Evolutionary conservation across 2,797 vertebrate species (phyloP).

Genomic region (Enteromius unitaeniatus): DNA sequence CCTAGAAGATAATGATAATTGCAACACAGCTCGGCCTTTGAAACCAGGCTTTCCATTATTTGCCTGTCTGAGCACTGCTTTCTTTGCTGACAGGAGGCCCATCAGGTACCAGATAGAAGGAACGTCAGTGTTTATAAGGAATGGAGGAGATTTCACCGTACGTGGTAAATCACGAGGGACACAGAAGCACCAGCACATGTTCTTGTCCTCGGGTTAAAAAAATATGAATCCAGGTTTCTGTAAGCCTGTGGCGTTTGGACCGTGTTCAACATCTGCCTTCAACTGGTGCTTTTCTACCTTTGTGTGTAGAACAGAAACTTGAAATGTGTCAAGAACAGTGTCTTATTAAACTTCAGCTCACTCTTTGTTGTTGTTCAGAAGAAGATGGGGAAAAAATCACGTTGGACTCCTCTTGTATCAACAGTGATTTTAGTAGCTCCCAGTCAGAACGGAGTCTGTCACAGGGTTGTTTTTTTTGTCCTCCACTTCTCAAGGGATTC

Average conservation of each 20-base stretch:
- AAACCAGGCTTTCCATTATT: conserved; percentile 53
- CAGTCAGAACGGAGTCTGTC: conserved; percentile 59
- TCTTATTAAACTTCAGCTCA: conserved; percentile 48
- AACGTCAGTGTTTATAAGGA: conserved; percentile 37
- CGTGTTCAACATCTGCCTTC: conserved; percentile 49
- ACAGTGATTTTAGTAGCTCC: conserved; percentile 57
- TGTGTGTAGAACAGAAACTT: conserved; percentile 34
- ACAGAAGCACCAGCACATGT: conserved; percentile 21
- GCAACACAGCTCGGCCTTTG: conserved; percentile 45
- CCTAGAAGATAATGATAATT: conserved; percentile 55
- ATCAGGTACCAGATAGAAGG: conserved; percentile 42
- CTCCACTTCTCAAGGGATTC: conserved; percentile 38
- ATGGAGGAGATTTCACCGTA: conserved; percentile 36
- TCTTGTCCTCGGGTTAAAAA: conserved; percentile 45
- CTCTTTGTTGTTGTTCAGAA: conserved; percentile 43
- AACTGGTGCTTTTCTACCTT: conserved; percentile 32
- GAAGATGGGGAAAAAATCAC: neutral
- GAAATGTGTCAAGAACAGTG: conserved; percentile 31
- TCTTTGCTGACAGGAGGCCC: conserved; percentile 38
- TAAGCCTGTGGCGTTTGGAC: conserved; percentile 42
- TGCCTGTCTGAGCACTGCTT: conserved; percentile 56
- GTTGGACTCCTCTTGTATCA: conserved; percentile 39
- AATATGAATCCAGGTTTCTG: conserved; percentile 48
- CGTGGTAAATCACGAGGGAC: conserved; percentile 38
- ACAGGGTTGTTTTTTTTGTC: conserved; percentile 47